A percentile compares a stretch with the other conserved stretches of the same genome.
phyloP scores from a whole-genome alignment of 2,113 vertebrate species.

The Aegotheles bennettii region DNA sequence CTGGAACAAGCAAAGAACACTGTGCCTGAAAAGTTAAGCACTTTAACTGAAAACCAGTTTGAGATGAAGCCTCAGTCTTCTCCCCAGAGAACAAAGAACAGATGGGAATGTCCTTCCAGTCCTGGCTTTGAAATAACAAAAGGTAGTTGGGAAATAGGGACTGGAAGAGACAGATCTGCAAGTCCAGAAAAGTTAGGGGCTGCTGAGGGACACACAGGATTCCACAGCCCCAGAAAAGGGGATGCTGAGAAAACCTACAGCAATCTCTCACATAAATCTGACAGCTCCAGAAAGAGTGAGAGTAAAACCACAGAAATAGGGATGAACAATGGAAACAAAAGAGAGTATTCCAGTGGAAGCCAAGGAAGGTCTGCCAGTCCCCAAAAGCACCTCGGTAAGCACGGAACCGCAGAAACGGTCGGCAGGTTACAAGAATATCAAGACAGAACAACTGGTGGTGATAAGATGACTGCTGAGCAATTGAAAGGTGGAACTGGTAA shows the following conservation, averaged over 20 bases:
- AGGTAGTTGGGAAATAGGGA: conserved; percentile 10
- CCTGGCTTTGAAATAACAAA: conserved; percentile 42
- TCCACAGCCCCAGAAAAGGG: conserved; percentile 64
- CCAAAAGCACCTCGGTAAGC: conserved; percentile 66
- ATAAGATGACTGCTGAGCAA: background rate
- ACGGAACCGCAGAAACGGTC: background rate
- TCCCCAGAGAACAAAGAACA: conserved; percentile 55
- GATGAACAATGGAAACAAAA: background rate
- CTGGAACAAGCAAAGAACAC: conserved; percentile 59
- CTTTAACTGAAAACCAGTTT: conserved; percentile 57
- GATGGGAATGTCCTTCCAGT: conserved; percentile 54
- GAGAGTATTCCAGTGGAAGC: background rate
- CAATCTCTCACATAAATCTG: conserved; percentile 17
- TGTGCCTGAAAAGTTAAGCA: conserved; percentile 69
- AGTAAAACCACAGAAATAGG: background rate
- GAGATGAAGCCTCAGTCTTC: conserved; percentile 47
- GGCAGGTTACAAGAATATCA: background rate
- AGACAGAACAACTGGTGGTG: background rate
- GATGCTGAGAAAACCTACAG: conserved; percentile 39
- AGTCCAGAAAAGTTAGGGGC: conserved; percentile 68
- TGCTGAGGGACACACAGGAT: conserved; percentile 47
- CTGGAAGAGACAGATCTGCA: conserved; percentile 62
- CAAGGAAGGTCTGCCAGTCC: conserved; percentile 73
- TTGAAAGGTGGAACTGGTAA: conserved; percentile 55
- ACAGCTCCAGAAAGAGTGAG: conserved; percentile 58